Evolutionary conservation across 1,140 invertebrate genomes (phyloP), one percentile per base, ranked within the genome.

Genomic region (Triops cancriformis): DNA sequence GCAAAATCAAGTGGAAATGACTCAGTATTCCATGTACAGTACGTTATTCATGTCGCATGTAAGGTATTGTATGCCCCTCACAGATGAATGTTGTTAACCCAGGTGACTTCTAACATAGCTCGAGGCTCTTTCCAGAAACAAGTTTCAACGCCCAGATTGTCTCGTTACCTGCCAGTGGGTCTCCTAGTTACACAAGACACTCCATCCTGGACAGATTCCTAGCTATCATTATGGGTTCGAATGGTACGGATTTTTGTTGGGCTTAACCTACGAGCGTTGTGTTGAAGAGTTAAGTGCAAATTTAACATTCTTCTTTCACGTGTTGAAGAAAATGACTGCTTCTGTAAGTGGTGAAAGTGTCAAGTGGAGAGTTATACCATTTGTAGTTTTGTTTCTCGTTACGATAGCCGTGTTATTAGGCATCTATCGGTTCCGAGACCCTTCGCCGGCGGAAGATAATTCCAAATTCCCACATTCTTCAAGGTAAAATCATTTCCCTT

Each of bases 341-440:
- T 18, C 23, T 64, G 14, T 64, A 23, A n/a, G 51, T 23, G 14
- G 51, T 64, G 51, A 64, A 23, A 18, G 51, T 64, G 23, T 23
- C 74, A 76, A 76, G 72, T 79, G 78, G 78, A 43, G 75, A 37
- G 37, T 79, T 12, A 73, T 79, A 12, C 78, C 74, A 28, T 77
- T 79, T 41, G 45, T 73, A 18, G 51, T 79, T 64, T 31, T 79
- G 73, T 79, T 79, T 73, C 28, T 79, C 72, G 41, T 79, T 31
- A 79, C 78, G 23, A 26, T 79, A n/a, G 78, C 74, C 26, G 78
- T 79, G 26, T 42, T 79, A 10, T n/a, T 79, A 4, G 42, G 78
- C 41, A 51, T 79, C 31, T 79, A 79, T 12, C 74, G 75, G 26
- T 41, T 76, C 27, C 74, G 75, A 18, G 41, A 43, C 31, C 28